These are phyloP conservation scores for Papilio aristodemus DNA, from an alignment of 1,140 invertebrate genomes.

Conservation along the genomic window DNA sequence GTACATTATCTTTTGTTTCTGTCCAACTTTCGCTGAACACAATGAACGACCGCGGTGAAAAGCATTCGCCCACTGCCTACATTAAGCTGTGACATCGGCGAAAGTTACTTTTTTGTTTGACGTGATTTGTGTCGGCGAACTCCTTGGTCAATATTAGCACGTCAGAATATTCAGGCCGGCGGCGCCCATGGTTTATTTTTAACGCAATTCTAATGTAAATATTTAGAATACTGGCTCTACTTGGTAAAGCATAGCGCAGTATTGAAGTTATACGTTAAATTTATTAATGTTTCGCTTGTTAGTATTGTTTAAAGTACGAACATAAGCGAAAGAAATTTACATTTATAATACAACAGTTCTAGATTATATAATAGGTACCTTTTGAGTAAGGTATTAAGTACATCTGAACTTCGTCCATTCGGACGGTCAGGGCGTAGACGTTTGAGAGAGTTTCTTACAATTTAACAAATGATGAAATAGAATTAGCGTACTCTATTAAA, in stretches of 20 bases:
- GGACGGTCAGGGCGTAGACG: no score
- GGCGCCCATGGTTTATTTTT: conserved; percentile 18
- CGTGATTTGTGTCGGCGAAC: conserved; percentile 48
- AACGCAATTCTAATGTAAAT: conserved; percentile 10
- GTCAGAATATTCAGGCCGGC: conserved; percentile 5
- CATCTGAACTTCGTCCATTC: no score
- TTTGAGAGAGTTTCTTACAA: no score
- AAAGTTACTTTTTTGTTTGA: conserved; percentile 64
- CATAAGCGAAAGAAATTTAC: conserved; percentile 1
- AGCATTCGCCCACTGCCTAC: conserved; percentile 60
- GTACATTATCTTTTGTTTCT: conserved; percentile 62
- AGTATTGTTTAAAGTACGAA: conserved; percentile 4
- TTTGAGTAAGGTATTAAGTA: no score
- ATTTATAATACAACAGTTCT: neutral
- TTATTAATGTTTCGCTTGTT: neutral
- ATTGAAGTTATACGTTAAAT: neutral
- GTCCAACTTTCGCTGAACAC: conserved; percentile 68
- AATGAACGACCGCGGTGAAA: conserved; percentile 69
- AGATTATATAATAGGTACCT: conserved; percentile 1
- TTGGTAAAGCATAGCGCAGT: conserved; percentile 8
- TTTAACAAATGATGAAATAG: neutral
- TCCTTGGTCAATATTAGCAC: conserved; percentile 49
- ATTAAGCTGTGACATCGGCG: conserved; percentile 56
- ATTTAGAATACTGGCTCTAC: conserved; percentile 25
- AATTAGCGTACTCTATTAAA: neutral